A percentile compares a stretch with the other conserved stretches of the same genome.
Evolutionary conservation across 2,888 invertebrate genomes (phyloP).

Genomic region (Gnatocerus cornutus): DNA sequence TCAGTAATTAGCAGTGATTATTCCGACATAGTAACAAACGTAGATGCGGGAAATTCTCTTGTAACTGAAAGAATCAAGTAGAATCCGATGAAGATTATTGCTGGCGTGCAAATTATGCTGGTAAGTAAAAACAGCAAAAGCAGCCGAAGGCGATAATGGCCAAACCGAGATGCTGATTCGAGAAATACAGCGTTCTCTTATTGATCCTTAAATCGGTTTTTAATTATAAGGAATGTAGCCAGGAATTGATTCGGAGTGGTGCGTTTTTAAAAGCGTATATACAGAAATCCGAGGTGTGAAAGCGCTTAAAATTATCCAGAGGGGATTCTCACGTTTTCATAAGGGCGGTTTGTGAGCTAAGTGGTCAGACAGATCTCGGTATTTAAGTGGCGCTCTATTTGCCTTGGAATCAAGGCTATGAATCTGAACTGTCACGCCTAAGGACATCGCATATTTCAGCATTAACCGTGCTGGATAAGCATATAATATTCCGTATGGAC

Average conservation of each 20-base stretch:
- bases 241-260: slow-evolving; percentile 13
- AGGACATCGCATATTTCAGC: slow-evolving; percentile 59
- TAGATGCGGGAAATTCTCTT: slow-evolving; percentile 36
- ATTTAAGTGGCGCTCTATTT: slow-evolving; percentile 63
- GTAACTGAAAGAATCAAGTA: slow-evolving; percentile 45
- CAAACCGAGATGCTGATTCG: slow-evolving; percentile 51
- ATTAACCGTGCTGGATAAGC: slow-evolving; percentile 62
- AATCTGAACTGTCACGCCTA: slow-evolving; percentile 62
- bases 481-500: slow-evolving; percentile 60
- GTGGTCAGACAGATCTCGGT: slow-evolving; percentile 60
- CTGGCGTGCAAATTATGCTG: slow-evolving; percentile 44
- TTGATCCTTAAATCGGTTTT: slow-evolving; percentile 38
- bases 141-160: slow-evolving; percentile 35
- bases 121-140: slow-evolving; percentile 45
- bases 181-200: slow-evolving; percentile 38
- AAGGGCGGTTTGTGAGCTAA: slow-evolving; percentile 56
- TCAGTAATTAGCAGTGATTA: slow-evolving; percentile 43
- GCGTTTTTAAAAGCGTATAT: slow-evolving; percentile 24
- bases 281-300: slow-evolving; percentile 14
- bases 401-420: slow-evolving; percentile 62
- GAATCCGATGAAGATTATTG: slow-evolving; percentile 45
- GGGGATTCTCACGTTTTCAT: slow-evolving; percentile 55
- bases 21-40: slow-evolving; percentile 19
- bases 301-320: slow-evolving; percentile 35
- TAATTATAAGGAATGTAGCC: slow-evolving; percentile 26